Evolutionary conservation across 2,113 vertebrate genomes (phyloP).

Genomic region (Platycercus adscitus): DNA sequence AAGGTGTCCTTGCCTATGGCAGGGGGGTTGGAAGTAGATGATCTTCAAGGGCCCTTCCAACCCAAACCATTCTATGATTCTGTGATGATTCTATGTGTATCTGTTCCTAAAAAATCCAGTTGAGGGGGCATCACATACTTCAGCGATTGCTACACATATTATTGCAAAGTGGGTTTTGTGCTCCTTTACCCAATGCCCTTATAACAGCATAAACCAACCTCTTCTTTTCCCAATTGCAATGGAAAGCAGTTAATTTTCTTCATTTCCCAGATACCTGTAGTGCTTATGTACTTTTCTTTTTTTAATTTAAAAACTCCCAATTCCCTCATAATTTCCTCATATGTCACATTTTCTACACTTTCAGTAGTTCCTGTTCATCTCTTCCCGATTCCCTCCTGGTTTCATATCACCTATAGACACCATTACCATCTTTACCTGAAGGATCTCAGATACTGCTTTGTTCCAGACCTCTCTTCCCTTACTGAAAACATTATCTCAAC

Average conservation of each 20-base stretch:
- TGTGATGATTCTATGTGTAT: neutral
- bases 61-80: neutral
- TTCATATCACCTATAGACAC: neutral
- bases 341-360: neutral
- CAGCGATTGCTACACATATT: neutral
- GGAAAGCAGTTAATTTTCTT: neutral
- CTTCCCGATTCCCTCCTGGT: neutral
- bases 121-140: neutral
- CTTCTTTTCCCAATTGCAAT: neutral
- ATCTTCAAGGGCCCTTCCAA: neutral
- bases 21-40: neutral
- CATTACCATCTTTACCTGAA: neutral
- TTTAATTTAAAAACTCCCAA: neutral
- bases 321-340: neutral
- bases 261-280: neutral
- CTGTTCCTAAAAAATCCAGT: neutral
- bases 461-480: neutral
- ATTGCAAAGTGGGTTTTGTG: neutral
- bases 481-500: neutral
- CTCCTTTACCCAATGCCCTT: neutral
- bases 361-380: neutral
- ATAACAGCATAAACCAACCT: neutral
- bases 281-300: neutral
- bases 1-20: neutral
- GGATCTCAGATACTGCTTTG: neutral